phyloP scores from a whole-genome alignment of 2,113 vertebrate species.

The Pteronura brasiliensis region DNA sequence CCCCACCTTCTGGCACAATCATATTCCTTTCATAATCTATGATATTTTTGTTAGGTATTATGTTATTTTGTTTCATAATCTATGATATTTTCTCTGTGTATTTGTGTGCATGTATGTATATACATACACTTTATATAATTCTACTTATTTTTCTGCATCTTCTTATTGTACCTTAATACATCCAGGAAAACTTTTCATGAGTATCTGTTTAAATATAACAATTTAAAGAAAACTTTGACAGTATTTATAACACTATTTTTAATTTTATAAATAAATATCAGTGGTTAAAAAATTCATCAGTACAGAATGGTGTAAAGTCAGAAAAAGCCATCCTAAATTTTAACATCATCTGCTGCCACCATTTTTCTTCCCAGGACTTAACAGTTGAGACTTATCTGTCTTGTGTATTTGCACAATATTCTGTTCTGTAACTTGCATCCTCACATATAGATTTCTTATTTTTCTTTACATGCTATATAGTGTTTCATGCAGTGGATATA shows the following conservation, averaged over 20 bases:
- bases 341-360: neutral
- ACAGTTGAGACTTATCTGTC: neutral
- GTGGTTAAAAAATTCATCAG: neutral
- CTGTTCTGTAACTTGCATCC: neutral
- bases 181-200: neutral
- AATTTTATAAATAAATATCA: neutral
- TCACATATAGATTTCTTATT: neutral
- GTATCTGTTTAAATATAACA: neutral
- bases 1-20: neutral
- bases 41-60: neutral
- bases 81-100: neutral
- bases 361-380: neutral
- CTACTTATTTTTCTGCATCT: neutral
- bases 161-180: neutral
- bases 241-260: neutral
- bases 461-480: neutral
- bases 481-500: neutral
- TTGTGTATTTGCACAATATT: neutral
- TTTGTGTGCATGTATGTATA: neutral
- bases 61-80: neutral
- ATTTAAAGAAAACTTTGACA: neutral
- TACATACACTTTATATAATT: neutral
- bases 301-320: neutral
- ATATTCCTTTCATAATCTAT: neutral
- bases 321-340: neutral